Evolutionary conservation across 2,797 vertebrate genomes (phyloP), one percentile per base, ranked within the genome.

Genomic region (Fratercula arctica): DNA sequence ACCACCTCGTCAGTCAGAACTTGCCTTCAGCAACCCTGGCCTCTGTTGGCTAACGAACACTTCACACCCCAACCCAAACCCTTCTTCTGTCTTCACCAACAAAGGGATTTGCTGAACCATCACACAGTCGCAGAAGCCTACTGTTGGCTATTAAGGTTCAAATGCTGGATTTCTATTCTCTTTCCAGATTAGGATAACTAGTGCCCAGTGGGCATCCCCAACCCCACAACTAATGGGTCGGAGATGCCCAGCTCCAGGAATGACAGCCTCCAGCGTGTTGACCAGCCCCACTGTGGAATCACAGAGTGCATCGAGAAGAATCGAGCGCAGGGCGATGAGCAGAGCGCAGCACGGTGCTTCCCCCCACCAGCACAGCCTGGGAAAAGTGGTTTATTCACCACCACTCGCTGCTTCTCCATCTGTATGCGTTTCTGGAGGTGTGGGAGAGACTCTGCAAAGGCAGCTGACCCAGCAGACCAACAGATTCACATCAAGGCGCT

Each of bases 1-100:
- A 87, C 90, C 73, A 81, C 89, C 72, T 74, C 9, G 7, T 67
- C 85, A 53, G 85, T 82, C 90, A 93, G 91, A 94, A 88, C 43
- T 35, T 46, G 70, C 51, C 89, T 68, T 24, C 21, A 67, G 48
- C 67, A 70, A 63, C 75, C 63, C n/a, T 85, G 80, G 86, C 94
- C 93, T 85, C 88, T 59, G 53, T 75, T 75, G 46, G 66, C 82
- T 85, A 72, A 24, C 35, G 50, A 77, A 87, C 94, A 87, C 39
- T 29, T 88, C 61, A 85, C 93, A 35, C 83, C 89, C 68, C 73
- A 67, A 76, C 29, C 68, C 46, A 77, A 74, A 64, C 85, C 67
- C 61, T 53, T 72, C 66, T 73, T 83, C 63, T 37, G 10, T 37
- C 41, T 39, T 35, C 67, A 20, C 25, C 4, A 15, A 35, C 26